Percentiles rank a stretch among this genome's conserved stretches.
Evolutionary conservation across 2,113 vertebrate species (phyloP).

Genomic region (Anser cygnoides): DNA sequence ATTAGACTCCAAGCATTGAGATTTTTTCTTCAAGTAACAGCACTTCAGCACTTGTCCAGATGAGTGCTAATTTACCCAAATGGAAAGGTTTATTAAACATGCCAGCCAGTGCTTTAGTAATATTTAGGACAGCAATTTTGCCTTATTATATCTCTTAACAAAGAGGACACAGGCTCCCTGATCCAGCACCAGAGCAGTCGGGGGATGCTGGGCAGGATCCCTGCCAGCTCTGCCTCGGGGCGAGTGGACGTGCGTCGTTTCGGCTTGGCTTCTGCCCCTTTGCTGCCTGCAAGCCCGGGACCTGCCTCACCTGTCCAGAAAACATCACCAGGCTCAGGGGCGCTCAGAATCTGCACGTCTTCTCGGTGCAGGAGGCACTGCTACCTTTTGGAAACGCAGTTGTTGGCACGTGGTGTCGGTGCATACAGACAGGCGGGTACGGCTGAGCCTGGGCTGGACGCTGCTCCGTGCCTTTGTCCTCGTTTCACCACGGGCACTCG

Average conservation of each 20-base stretch:
- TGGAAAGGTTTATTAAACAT: constrained; percentile 79
- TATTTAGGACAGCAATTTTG: constrained; percentile 76
- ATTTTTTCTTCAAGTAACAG: constrained; percentile 66
- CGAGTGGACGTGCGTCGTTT: neutral
- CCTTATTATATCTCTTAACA: constrained; percentile 72
- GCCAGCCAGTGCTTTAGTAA: constrained; percentile 72
- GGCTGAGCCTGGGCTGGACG: neutral
- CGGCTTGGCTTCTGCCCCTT: neutral
- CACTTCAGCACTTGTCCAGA: constrained; percentile 76
- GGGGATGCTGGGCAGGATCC: neutral
- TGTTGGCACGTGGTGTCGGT: neutral
- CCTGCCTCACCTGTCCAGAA: neutral
- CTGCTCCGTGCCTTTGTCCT: neutral
- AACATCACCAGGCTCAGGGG: neutral
- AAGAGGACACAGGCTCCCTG: constrained; percentile 44
- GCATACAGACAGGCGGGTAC: neutral
- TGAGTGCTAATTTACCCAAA: constrained; percentile 76
- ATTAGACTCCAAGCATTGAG: constrained; percentile 60
- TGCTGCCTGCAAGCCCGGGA: neutral
- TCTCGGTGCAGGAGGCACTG: neutral
- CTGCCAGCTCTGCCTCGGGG: neutral
- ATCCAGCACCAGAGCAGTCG: neutral
- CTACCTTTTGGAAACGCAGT: neutral
- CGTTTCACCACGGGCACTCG: neutral
- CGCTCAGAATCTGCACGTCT: neutral